A percentile compares a stretch with the other conserved stretches of the same genome.
Conservation (phyloP, 2,113 vertebrate species). For the Paracanthobrama guichenoti region DNA sequence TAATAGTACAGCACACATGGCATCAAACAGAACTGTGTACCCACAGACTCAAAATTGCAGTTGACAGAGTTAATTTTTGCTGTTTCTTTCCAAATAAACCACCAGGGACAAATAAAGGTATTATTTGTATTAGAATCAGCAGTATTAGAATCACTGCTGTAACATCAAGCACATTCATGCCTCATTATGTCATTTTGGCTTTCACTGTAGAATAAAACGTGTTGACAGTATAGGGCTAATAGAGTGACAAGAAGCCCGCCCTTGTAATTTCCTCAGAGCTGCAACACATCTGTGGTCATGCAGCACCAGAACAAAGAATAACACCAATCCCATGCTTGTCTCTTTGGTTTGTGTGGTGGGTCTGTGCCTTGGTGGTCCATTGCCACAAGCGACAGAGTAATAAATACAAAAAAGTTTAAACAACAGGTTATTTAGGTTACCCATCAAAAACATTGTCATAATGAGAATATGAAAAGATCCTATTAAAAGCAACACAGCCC, state of each 20-base stretch:
- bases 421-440: not conserved
- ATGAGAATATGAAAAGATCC: not conserved
- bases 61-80: not conserved
- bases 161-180: not conserved
- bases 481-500: not conserved
- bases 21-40: not conserved
- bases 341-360: conserved; percentile 21
- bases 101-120: not conserved
- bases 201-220: not conserved
- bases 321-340: conserved; percentile 7
- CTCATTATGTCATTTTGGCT: conserved; percentile 3
- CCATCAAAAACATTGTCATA: not conserved
- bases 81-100: not conserved
- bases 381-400: not conserved
- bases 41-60: not conserved
- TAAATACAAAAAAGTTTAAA: not conserved
- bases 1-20: not conserved
- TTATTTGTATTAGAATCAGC: not conserved
- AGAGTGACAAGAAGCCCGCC: not conserved
- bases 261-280: not conserved
- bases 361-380: conserved; percentile 20
- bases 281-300: conserved; percentile 6
- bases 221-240: not conserved
- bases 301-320: conserved; percentile 6
- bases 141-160: not conserved